Evolutionary conservation across 2,888 invertebrate genomes (phyloP).

Genomic region (Zygaena filipendulae): DNA sequence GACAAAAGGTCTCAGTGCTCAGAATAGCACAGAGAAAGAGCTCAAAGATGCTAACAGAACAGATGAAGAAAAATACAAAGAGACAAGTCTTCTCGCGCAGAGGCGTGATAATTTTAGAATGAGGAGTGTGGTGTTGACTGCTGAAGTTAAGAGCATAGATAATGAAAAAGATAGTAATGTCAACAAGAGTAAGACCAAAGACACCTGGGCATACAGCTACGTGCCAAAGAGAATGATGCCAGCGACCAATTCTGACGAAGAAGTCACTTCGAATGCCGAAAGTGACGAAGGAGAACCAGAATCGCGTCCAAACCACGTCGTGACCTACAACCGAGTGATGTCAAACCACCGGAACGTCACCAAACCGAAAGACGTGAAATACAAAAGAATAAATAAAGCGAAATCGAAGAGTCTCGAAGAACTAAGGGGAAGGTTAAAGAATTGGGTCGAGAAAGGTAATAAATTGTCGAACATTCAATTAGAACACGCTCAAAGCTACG

Average conservation of each 20-base stretch:
- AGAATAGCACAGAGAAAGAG: conserved; percentile 61
- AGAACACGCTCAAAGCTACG: conserved; percentile 75
- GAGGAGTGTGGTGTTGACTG: conserved; percentile 54
- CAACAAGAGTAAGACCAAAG: conserved; percentile 35
- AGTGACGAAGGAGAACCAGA: conserved; percentile 52
- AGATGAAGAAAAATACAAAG: conserved; percentile 66
- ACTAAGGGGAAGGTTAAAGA: conserved; percentile 81
- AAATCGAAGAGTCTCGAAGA: conserved; percentile 91
- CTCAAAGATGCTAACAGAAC: conserved; percentile 54
- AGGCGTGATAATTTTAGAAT: conserved; percentile 59
- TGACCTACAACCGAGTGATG: conserved; percentile 88
- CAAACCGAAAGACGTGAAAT: conserved; percentile 91
- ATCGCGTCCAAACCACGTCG: conserved; percentile 67
- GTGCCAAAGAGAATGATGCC: conserved; percentile 62
- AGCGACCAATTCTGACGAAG: conserved; percentile 51
- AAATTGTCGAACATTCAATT: conserved; percentile 74
- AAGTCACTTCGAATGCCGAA: conserved; percentile 48
- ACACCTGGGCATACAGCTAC: conserved; percentile 59
- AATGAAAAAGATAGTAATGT: conserved; percentile 44
- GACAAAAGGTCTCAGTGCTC: conserved; percentile 55
- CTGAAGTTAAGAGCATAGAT: conserved; percentile 55
- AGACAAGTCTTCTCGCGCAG: conserved; percentile 54
- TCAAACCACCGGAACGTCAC: conserved; percentile 90
- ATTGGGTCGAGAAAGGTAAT: conserved; percentile 86
- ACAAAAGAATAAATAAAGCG: conserved; percentile 90